A percentile compares a stretch with the other conserved stretches of the same genome.
phyloP scores from a whole-genome alignment of 30 jellyfish, hydroid and myxozoan genomes.

The Pseudorhiza aurosa region DNA sequence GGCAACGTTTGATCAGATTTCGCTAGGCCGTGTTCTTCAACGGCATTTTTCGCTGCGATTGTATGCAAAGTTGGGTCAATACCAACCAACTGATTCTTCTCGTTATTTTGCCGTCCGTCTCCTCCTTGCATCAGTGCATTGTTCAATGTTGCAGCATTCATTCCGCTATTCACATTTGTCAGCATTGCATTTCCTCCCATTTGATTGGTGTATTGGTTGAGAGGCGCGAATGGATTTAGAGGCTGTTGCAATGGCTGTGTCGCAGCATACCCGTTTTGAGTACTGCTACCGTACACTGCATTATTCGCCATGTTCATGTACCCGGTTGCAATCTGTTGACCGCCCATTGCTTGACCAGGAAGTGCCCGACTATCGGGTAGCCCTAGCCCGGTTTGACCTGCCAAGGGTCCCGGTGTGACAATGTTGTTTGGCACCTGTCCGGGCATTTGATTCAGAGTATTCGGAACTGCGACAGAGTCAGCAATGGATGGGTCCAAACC shows the following conservation, averaged over 20 bases:
- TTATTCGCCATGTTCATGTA: slow-evolving; percentile 2
- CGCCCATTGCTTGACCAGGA: neutral
- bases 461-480: slow-evolving; percentile 6
- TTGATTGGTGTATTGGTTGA: neutral
- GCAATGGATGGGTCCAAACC: slow-evolving; percentile 4
- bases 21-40: neutral
- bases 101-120: too few species aligned
- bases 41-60: neutral
- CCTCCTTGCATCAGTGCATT: too few species aligned
- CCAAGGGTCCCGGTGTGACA: slow-evolving; percentile 45
- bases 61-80: neutral
- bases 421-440: neutral
- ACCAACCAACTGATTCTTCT: neutral
- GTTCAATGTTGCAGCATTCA: too few species aligned
- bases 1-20: slow-evolving; percentile 9
- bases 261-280: neutral
- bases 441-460: neutral
- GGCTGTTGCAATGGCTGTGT: too few species aligned
- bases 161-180: neutral
- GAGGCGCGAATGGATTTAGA: too few species aligned
- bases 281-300: neutral
- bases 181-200: neutral
- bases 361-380: neutral
- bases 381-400: slow-evolving; percentile 48
- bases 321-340: neutral